Conservation (phyloP, 37 sponge, comb jelly and placozoan species). For the Halichondria panicea region DNA sequence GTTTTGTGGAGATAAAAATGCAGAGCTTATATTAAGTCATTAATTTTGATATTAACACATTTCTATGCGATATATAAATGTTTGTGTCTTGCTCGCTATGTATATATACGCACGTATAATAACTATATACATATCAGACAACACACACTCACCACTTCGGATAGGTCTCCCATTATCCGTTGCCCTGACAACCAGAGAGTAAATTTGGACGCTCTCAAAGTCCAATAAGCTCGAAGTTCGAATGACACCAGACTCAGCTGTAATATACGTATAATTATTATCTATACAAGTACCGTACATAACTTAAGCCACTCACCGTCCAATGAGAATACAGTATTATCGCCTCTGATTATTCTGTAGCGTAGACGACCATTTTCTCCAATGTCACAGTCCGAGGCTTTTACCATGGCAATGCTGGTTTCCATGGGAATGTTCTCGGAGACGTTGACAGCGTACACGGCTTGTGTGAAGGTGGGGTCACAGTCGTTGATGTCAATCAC, state of each 20-base stretch:
- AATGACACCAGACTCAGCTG: conserved; percentile 47
- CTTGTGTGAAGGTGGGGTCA: conserved; percentile 21
- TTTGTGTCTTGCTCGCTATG: too few relatives aligned
- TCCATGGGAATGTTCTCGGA: conserved; percentile 33
- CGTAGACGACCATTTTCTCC: conserved; percentile 19
- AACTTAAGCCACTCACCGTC: conserved; percentile 34
- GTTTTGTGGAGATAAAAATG: not conserved
- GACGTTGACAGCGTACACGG: not conserved
- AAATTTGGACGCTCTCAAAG: conserved; percentile 5
- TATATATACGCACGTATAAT: too few relatives aligned
- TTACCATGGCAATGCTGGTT: conserved; percentile 26
- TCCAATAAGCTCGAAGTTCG: conserved; percentile 6
- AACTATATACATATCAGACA: too few relatives aligned
- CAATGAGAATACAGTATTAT: conserved; percentile 12
- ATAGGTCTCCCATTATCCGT: conserved; percentile 33
- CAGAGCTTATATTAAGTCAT: too few relatives aligned
- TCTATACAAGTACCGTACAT: not conserved
- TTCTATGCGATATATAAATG: too few relatives aligned
- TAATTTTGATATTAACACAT: too few relatives aligned
- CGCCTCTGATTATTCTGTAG: conserved; percentile 40
- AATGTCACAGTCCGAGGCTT: conserved; percentile 36
- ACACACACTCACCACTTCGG: too few relatives aligned
- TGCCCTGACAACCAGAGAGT: conserved; percentile 37
- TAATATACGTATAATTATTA: not conserved
- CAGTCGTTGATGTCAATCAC: conserved; percentile 46